Evolutionary conservation across 1,140 invertebrate genomes (phyloP), one percentile per base, ranked within the genome.

Genomic region (Bombyx mandarina): DNA sequence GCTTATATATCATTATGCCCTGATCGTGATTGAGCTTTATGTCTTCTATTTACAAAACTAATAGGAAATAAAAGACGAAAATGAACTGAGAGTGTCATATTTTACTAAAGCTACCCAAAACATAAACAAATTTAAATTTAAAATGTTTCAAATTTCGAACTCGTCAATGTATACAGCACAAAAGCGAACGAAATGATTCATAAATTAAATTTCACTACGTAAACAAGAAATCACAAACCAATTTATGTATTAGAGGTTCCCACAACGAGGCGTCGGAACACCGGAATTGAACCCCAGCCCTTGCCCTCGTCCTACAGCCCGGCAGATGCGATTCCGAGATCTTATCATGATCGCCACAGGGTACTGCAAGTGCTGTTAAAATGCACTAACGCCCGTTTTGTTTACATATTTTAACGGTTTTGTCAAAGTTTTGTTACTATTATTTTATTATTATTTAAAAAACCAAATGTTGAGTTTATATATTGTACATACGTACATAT

Each of bases 241-340:
- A 82, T 81, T 72, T 73, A 61, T 65, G 63, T 57, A 52, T 45
- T 59, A 61, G 63, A 54, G 60, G 62, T 85, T 82, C 82, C 77
- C 81, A 86, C 79, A 82, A 74, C 63, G 9, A 56, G 63, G 71
- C 67, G 54, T 55, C 56, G 70, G 63, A 71, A 70, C 73, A 71
- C 70, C 74, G 75, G 78, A 77, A 75, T 77, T 63, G 69, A 73
- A 75, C 74, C 76, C 71, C 70, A 70, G 71, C 76, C 74, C 67
- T 66, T 71, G 66, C 70, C 63, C 60, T 57, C 62, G 6, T 7
- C 54, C 54, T 3, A 8, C 45, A 43, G 45, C 53, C 60, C 70
- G 75, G 73, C 83, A 83, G 82, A 84, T 84, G 83, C 76, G 75
- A 69, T 66, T 56, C 51, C 55, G 44, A 80, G 83, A 86, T 86